Base-by-base conservation (phyloP, 2,797 vertebrate genomes). In the Orestias chungarensis region DNA sequence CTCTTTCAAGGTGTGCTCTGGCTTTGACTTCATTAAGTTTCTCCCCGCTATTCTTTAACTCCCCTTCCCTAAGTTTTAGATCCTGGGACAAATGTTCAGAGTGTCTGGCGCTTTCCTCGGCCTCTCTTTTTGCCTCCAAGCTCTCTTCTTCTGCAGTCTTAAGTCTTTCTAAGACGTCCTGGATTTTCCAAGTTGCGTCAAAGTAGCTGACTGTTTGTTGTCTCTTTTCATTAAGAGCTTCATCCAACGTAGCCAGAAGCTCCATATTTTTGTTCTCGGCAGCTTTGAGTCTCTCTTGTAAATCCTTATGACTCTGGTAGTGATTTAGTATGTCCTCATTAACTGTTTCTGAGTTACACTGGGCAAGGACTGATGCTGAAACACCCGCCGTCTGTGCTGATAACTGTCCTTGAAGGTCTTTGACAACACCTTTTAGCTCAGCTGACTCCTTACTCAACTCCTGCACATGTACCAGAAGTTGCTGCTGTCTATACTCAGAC, bases 401-500 rank as follows among this genome's bases (percentile, higher is more conserved):
- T 38, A 94, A 84, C 68, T 97, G 95, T 64, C 87, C 93, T 83
- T 94, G 92, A 46, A 98, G 93, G 67, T 94, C 89, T 14, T 89
- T 80, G 46, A 96, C 86, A 49, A 95, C 81, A 52, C 71, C 71
- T 42, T 84, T 90, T 25, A 99, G 92, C 52, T 92, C 86, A 6
- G 59, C 67, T 10, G 93, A 84, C 86, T 94, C 94, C 44, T 82
- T 81, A 3, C 64, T 78, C 15, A 92, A 85, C 47, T 86, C 72
- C 12, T 83, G 78, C 52, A 94, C 91, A 49, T 61, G 86, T 9
- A 81, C 87, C 66, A 95, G 91, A 75, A 99, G 95, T 80, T 95
- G 91, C 68, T 93, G 95, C 83, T 96, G 95, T 72, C 83, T 95
- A 74, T 97, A 83, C 76, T 98, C 96, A 2, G 96, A 95, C 59